Evolutionary conservation across 2,888 invertebrate genomes (phyloP).

Genomic region (Mayetiola destructor): DNA sequence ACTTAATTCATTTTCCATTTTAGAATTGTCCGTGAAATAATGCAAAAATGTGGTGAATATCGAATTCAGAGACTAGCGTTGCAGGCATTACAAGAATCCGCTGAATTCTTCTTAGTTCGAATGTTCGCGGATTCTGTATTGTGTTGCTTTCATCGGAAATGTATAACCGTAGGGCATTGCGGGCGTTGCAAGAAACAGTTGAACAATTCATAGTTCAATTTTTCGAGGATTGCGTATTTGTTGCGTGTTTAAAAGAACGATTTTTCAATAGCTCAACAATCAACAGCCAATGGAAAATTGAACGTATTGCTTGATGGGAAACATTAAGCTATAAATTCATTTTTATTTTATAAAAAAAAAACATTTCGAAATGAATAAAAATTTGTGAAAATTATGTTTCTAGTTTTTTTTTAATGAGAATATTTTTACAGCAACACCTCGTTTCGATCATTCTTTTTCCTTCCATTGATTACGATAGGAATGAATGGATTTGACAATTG

Average conservation of each 20-base stretch:
- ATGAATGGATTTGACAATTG: too few relatives aligned
- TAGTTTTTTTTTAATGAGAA: too few relatives aligned
- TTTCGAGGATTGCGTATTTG: constrained; percentile 37
- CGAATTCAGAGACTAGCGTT: constrained; percentile 33
- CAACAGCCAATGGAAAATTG: too few relatives aligned
- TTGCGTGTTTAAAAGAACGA: constrained; percentile 33
- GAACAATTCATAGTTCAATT: constrained; percentile 38
- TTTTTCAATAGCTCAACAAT: too few relatives aligned
- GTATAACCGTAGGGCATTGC: constrained; percentile 37
- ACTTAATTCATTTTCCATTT: not conserved
- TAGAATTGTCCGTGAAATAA: not conserved
- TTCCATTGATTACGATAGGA: too few relatives aligned
- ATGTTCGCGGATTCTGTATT: constrained; percentile 37
- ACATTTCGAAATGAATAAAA: too few relatives aligned
- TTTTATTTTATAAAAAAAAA: too few relatives aligned
- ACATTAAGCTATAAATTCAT: too few relatives aligned
- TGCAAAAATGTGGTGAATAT: not conserved
- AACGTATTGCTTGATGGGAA: too few relatives aligned
- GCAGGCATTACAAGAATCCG: constrained; percentile 37
- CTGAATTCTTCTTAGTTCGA: constrained; percentile 37
- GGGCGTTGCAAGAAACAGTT: constrained; percentile 37
- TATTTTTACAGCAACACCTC: too few relatives aligned
- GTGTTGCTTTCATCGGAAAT: constrained; percentile 34
- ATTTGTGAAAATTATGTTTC: constrained; percentile 20
- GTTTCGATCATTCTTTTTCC: too few relatives aligned